phyloP scores from a whole-genome alignment of 2,113 vertebrate species.

The Bubalus kerabau region DNA sequence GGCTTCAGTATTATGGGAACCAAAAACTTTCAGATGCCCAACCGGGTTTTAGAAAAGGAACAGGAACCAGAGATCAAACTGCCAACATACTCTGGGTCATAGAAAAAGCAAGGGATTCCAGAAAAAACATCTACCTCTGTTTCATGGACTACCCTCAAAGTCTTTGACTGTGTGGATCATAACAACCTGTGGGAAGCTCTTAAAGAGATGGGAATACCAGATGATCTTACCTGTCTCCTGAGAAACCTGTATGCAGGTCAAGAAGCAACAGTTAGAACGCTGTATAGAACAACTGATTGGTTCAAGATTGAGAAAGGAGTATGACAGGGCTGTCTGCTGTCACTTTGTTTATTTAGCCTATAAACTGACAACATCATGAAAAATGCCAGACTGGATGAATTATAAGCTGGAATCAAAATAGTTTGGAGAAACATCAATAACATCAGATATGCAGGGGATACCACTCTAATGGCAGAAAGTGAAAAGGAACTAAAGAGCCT shows the following conservation, averaged over 20 bases:
- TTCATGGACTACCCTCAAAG: background rate
- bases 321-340: accelerated
- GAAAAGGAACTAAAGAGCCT: background rate
- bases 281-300: background rate
- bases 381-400: background rate
- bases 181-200: background rate
- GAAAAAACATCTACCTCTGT: background rate
- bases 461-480: background rate
- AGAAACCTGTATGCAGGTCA: background rate
- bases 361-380: background rate
- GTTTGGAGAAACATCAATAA: background rate
- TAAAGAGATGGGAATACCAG: background rate
- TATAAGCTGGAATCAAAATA: background rate
- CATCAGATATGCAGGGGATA: background rate
- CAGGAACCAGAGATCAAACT: background rate
- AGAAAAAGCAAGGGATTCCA: background rate
- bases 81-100: background rate
- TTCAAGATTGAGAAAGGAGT: background rate
- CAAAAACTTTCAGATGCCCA: background rate
- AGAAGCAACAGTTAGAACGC: background rate
- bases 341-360: background rate
- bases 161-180: background rate
- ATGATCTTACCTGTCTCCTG: background rate
- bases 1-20: background rate
- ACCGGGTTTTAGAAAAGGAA: background rate